phyloP scores from a whole-genome alignment of 53 echinoderm and acorn worm genomes.

The Zoroaster sp. region DNA sequence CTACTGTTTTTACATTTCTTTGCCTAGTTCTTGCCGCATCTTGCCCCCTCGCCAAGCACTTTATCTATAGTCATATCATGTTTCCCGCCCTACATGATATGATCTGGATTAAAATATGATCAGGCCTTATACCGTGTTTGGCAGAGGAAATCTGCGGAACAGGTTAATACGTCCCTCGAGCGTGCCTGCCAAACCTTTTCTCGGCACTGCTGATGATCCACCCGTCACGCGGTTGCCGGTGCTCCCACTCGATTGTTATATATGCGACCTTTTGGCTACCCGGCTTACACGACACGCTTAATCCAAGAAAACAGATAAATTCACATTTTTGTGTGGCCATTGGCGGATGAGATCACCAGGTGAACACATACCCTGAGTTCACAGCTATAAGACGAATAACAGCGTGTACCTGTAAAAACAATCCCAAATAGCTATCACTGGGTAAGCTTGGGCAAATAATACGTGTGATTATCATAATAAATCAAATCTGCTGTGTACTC shows the following conservation, averaged over 20 bases:
- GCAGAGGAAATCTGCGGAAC: not conserved
- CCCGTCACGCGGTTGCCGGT: conserved; percentile 11
- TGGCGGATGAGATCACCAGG: not conserved
- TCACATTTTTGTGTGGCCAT: not conserved
- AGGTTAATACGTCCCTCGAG: conserved; percentile 25
- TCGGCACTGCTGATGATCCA: not conserved
- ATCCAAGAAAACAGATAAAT: not conserved
- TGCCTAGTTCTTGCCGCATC: not conserved
- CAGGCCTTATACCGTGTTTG: not conserved
- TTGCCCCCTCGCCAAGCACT: not conserved
- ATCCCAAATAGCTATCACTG: not conserved
- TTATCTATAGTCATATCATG: not conserved
- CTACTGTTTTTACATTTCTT: no score
- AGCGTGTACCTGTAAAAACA: not conserved
- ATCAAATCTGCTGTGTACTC: no score
- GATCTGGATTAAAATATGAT: conserved; percentile 4
- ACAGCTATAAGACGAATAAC: not conserved
- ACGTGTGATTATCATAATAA: no score
- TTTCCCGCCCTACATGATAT: conserved; percentile 8
- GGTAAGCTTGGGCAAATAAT: no score
- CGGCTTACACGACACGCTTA: not conserved
- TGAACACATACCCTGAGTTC: not conserved
- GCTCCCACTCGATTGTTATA: not conserved
- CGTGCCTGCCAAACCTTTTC: not conserved
- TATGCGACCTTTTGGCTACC: not conserved